Conservation (phyloP, 2,113 vertebrate genomes). For the Pelecanoides urinatrix region DNA sequence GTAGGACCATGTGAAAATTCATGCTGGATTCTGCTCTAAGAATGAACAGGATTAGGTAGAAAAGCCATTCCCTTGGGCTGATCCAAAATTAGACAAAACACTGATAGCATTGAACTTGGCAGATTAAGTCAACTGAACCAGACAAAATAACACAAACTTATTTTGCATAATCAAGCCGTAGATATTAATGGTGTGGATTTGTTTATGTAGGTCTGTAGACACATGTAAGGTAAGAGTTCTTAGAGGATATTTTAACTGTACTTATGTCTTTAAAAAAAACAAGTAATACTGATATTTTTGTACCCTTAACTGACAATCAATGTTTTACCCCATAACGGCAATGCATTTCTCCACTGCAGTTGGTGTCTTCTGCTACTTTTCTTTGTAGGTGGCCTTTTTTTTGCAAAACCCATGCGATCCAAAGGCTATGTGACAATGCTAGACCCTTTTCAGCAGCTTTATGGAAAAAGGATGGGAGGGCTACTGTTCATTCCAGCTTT, state of each 20-base stretch:
- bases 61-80: not conserved
- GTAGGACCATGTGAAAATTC: not conserved
- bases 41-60: not conserved
- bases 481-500: slow-evolving; percentile 94
- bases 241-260: not conserved
- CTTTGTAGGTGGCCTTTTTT: slow-evolving; percentile 91
- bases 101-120: not conserved
- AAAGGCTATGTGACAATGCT: slow-evolving; percentile 97
- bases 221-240: not conserved
- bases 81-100: not conserved
- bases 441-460: slow-evolving; percentile 95
- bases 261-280: not conserved
- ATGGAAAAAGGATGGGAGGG: slow-evolving; percentile 95
- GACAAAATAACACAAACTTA: not conserved
- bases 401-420: slow-evolving; percentile 97
- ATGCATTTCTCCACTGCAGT: not conserved
- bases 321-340: not conserved
- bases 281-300: not conserved
- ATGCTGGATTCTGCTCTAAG: not conserved
- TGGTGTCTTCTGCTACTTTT: not conserved
- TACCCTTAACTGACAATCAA: not conserved
- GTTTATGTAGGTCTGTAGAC: not conserved
- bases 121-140: not conserved
- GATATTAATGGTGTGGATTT: not conserved
- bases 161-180: not conserved